Base-by-base conservation (phyloP, 2,797 vertebrate genomes). In the Gobionotothen gibberifrons region DNA sequence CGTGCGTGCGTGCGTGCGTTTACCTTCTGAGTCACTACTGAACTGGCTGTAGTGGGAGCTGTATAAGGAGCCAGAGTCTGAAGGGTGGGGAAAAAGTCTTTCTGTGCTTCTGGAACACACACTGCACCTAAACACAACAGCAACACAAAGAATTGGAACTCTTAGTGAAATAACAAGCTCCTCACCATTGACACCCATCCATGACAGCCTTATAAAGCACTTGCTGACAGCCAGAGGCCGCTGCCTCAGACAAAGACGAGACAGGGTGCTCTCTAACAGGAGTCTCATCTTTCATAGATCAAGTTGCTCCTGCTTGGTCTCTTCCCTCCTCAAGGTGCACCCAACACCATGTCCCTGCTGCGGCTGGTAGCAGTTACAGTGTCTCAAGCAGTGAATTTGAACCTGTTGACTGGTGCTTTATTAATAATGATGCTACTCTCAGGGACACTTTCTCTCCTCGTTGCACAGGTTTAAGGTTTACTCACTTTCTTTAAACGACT, bases 71-170 rank as follows among this genome's bases (percentile, higher is more conserved):
- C 80, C 85, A 7, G 88, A 85, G 40, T 93, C 90, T 15, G 92
- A 83, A 7, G 83, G 85, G 43, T 77, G 82, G 13, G 87, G 63
- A 65, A 94, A 91, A 49, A 95, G 91, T 81, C 91, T 92, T 59
- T 94, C 93, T 64, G 93, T 95, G 76, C 94, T 95, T 69, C 90
- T 94, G 22, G 95, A 95, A 79, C 96, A 96, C 69, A 96, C 92
- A 13, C 85, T 81, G 85, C 96, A 96, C 72, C 96, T 96, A 74
- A 83, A 90, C 53, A 82, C 59, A 84, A 21, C 75, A 85, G 16
- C 19, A 76, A 39, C 51, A 74, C 47, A 85, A 69, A 39, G 2
- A 29, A 15, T 47, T 72, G 77, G 61, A 46, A 60, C n/a, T 55
- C 40, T 66, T 68, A 62, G 53, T 56, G 55, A 81, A 61, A 66